Base-by-base conservation (phyloP, 1,140 invertebrate species). In the Teleogryllus occipitalis region DNA sequence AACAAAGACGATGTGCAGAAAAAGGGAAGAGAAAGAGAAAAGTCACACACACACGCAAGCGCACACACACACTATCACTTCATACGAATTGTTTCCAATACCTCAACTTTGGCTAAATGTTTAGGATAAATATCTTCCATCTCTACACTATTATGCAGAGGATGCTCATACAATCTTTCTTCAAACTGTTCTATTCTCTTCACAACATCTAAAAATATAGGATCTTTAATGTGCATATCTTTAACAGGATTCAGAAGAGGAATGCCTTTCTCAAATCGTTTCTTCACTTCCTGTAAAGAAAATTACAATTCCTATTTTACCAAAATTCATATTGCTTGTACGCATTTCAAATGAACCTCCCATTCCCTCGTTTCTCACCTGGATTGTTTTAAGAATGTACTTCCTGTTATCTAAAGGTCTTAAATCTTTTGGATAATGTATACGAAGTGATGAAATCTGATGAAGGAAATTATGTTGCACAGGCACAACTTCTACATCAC, bases 151-250 rank as follows among this genome's bases (percentile, higher is more conserved):
- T 94, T 91, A 84, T 97, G 93, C 78, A 98, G 85, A 4, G 93
- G 90, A 89, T 98, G 97, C n/a, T 90, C 88, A 81, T 92, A 93
- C 79, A 98, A 86, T 85, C 91, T 89, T 86, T 92, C 90, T 87
- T 98, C 94, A 82, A 96, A 91, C 77, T 91, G 86, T 86, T 96
- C 91, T 83, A 97, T 96, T 85, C 92, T 94, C 82, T 94, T 90
- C 0, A 95, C 91, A 76, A 97, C 90, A 65, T 94, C 90, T 82
- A 92, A 89, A 80, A 99, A 96, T 12, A 89, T 90, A 7, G 90
- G 84, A 76, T 98, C 95, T 80, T 93, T 93, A 77, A 99, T 99
- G 83, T 94, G 93, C 97, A 99, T 99, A 85, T 99, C 98, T 77
- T 93, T 93, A 47, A 98, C 90, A 8, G 98, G 98, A 89, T 99